A percentile compares a stretch with the other conserved stretches of the same genome.
These are phyloP conservation scores for Hydriomena furcata DNA, from an alignment of 2,888 invertebrate species.

Conservation along the genomic window DNA sequence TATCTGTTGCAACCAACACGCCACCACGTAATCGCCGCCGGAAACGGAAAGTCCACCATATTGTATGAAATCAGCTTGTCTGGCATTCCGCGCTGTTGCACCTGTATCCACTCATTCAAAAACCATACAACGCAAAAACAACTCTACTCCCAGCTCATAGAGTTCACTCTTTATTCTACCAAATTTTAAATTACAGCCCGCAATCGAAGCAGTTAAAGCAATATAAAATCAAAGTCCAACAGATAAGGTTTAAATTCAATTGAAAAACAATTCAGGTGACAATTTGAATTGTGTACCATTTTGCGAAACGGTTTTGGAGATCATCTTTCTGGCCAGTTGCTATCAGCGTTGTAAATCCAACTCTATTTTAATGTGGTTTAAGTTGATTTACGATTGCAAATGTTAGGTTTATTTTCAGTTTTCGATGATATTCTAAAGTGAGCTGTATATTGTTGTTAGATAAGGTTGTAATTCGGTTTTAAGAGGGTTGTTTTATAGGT, in stretches of 20 bases:
- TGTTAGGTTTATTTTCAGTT: conserved; percentile 26
- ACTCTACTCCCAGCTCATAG: conserved; percentile 4
- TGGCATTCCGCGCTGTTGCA: conserved; percentile 77
- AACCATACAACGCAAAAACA: conserved; percentile 19
- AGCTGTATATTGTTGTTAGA: conserved; percentile 27
- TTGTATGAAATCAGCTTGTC: conserved; percentile 77
- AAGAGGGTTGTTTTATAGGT: conserved; percentile 40
- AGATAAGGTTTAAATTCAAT: conserved; percentile 48
- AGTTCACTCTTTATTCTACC: background rate
- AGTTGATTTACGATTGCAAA: conserved; percentile 36
- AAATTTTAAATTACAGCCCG: conserved; percentile 31
- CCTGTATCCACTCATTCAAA: conserved; percentile 44
- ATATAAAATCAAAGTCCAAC: conserved; percentile 26
- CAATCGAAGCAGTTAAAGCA: conserved; percentile 26
- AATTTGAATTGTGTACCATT: conserved; percentile 69
- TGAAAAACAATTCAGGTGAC: conserved; percentile 62
- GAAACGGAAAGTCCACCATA: conserved; percentile 79
- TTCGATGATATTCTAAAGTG: conserved; percentile 29
- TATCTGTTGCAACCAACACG: conserved; percentile 47
- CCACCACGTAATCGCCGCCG: conserved; percentile 68
- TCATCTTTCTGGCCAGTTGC: conserved; percentile 58
- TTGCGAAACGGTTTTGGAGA: conserved; percentile 63
- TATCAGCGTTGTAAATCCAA: conserved; percentile 38
- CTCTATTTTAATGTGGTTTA: conserved; percentile 36
- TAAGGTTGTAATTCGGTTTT: conserved; percentile 40